Conservation (phyloP, 2,888 invertebrate species). For the Arrhopalites spinosus region DNA sequence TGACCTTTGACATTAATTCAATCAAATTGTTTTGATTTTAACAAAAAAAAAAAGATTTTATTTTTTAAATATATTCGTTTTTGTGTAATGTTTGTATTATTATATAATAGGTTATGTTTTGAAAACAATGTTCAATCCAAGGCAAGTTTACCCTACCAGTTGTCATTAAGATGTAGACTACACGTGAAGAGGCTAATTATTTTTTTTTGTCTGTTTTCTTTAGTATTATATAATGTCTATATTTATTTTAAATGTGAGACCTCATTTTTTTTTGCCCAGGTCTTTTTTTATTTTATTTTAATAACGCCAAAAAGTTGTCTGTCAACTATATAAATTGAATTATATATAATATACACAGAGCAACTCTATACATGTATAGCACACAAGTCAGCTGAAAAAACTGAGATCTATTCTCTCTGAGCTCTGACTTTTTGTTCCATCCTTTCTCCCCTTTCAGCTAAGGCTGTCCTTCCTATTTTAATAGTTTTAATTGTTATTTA, state of each 20-base stretch:
- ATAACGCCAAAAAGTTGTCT: too few species aligned
- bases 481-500: neutral
- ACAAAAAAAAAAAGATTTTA: neutral
- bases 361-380: neutral
- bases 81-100: neutral
- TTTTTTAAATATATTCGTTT: neutral
- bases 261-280: too few species aligned
- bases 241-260: too few species aligned
- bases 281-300: too few species aligned
- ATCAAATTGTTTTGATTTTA: neutral
- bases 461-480: neutral
- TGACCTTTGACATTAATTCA: too few species aligned
- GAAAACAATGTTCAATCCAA: slow-evolving; percentile 25
- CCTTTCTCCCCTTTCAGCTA: neutral
- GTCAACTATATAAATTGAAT: neutral
- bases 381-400: neutral
- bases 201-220: too few species aligned
- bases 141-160: slow-evolving; percentile 42
- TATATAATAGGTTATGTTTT: neutral
- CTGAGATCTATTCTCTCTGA: neutral
- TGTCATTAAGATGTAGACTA: slow-evolving; percentile 15
- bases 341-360: neutral
- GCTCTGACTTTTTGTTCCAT: neutral
- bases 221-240: too few species aligned
- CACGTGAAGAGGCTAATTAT: slow-evolving; percentile 22